Conservation (phyloP, 1,140 invertebrate genomes). For the Cherax quadricarinatus region DNA sequence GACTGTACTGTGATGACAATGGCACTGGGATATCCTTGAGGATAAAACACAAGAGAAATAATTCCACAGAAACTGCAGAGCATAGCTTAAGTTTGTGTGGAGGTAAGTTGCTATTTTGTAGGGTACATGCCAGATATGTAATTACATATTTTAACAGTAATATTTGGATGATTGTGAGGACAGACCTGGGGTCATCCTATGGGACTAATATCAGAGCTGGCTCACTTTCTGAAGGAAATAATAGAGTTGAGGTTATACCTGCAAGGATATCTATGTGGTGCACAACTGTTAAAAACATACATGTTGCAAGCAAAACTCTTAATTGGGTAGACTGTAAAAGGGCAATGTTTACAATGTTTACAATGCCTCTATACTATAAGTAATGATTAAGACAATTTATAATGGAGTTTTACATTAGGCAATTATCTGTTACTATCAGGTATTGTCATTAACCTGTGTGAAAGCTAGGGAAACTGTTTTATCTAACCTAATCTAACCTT, state of each 20-base stretch:
- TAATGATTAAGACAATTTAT: not conserved
- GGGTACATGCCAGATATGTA: not conserved
- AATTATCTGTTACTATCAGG: not conserved
- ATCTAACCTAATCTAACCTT: not conserved
- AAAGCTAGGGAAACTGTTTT: not conserved
- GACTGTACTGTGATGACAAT: not conserved
- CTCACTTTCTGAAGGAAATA: not conserved
- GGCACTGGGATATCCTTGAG: not conserved
- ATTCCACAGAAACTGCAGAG: too few relatives aligned
- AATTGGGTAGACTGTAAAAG: not conserved
- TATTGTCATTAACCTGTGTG: not conserved
- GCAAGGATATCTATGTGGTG: not conserved
- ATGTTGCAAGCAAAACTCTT: not conserved
- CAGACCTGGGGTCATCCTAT: not conserved
- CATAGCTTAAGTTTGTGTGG: too few relatives aligned
- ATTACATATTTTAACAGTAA: too few relatives aligned
- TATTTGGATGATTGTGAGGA: not conserved
- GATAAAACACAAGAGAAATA: not conserved
- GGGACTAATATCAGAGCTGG: not conserved
- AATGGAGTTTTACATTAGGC: not conserved
- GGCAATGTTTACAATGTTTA: not conserved
- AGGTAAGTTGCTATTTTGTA: too few relatives aligned
- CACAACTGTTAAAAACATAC: not conserved
- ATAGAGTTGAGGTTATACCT: not conserved
- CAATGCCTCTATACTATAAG: not conserved